Base-by-base conservation (phyloP, 53 echinoderm and acorn worm species). In the Astropecten irregularis region DNA sequence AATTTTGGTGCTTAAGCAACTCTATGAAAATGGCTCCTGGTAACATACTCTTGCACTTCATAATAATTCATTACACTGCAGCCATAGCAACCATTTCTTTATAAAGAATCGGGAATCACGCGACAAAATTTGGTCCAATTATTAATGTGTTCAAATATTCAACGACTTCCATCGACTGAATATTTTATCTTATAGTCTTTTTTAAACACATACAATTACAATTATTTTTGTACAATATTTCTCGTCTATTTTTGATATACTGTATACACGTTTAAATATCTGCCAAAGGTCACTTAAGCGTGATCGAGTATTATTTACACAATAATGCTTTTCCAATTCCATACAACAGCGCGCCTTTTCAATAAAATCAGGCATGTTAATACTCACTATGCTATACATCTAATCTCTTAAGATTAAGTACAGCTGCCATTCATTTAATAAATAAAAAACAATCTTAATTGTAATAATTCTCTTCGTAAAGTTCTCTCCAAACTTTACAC, bases 241-340 rank as follows among this genome's bases (percentile, higher is more conserved):
- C 42, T 58, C 9, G 13, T 30, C 59, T 50, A 27, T 44, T 20
- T 47, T 29, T n/a, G n/a, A n/a, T n/a, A n/a, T n/a, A n/a, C n/a
- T n/a, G n/a, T n/a, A 18, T 71, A 20, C 30, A 19, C 22, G n/a
- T 46, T 18, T n/a, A 48, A 49, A 36, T 71, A 36, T 71, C 52
- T 47, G 52, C 50, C 71, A 52, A 71, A 71, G 71, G 71, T 71
- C 71, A 71, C 71, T 71, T 71, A 8, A 51, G 35, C 36, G 71
- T 71, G 36, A 71, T 51, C 18, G 11, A 7, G 31, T 51, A 49
- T 34, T 71, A 71, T 71, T 50, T 71, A 71, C 71, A 71, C n/a
- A n/a, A n/a, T n/a, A n/a, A n/a, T n/a, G n/a, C n/a, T n/a, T n/a
- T n/a, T n/a, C n/a, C n/a, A n/a, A n/a, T n/a, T n/a, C n/a, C n/a